Evolutionary conservation across 2,113 vertebrate species (phyloP), one percentile per base, ranked within the genome.

Genomic region (Nycticryphes semicollaris): DNA sequence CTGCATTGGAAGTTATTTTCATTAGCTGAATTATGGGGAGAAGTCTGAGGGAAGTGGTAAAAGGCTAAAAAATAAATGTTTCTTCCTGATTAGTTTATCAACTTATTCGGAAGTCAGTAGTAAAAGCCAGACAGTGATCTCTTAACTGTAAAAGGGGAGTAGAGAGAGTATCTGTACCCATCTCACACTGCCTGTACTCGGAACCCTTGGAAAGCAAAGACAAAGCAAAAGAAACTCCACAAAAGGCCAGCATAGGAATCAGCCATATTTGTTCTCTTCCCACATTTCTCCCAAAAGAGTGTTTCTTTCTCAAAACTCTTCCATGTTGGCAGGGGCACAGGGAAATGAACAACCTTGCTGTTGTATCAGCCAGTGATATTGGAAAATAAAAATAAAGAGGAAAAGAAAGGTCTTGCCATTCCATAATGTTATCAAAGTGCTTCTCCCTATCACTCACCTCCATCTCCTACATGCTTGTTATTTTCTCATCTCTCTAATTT

Each of bases 321-420:
- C 48, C 23, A 37, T 16, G 43, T 4, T 48, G 43, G 57, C 1
- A 2, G 10, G 0, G 1, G 24, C 9, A 80, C 6, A 11, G 17
- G 39, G 48, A 83, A 88, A 69, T 10, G 2, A 68, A 48, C 5
- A 62, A 25, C 8, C 14, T 80, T 54, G 13, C 54, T 62, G 4
- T 35, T 73, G 3, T 37, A 53, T 69, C 50, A 73, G 12, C 12
- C 4, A 47, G 13, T 20, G 14, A 41, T 3, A 85, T 0, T n/a
- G 45, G 54, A 88, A 88, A 80, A 18, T n/a, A 69, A 73, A 93
- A 63, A 20, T 8, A 22, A 45, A 60, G 19, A 84, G 13, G 51
- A 67, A 63, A 48, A 81, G 3, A 57, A 9, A 35, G 18, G 19
- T 6, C 35, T 48, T 69, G 10, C 15, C 17, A 45, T 69, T 60